These are phyloP conservation scores for Merluccius polli DNA, from an alignment of 2,797 vertebrate species.

Conservation along the genomic window DNA sequence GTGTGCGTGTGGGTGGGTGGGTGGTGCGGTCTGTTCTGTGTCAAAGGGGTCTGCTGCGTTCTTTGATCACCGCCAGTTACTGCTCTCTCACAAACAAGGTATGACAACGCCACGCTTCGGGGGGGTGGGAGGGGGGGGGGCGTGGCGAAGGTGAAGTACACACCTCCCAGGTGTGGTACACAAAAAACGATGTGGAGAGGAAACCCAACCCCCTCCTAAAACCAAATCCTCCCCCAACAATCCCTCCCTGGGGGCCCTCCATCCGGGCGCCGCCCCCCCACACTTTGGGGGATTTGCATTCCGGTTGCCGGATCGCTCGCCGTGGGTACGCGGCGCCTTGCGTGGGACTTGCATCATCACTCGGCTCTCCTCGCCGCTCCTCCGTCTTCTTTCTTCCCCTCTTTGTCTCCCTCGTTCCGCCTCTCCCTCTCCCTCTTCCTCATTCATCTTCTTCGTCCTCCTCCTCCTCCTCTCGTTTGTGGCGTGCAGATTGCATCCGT, in stretches of 20 bases:
- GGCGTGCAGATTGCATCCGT: slow-evolving; percentile 60
- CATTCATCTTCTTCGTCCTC: slow-evolving; percentile 1
- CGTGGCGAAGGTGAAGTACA: no score
- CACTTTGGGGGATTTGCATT: slow-evolving; percentile 56
- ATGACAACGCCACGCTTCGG: slow-evolving; percentile 23
- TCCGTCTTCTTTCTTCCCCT: slow-evolving; percentile 14
- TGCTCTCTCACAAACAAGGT: slow-evolving; percentile 35
- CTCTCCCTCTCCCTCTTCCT: background rate
- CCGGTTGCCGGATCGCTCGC: slow-evolving; percentile 67
- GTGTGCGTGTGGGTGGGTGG: background rate
- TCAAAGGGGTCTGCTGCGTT: slow-evolving; percentile 5
- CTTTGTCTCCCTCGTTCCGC: background rate
- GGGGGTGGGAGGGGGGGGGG: no score
- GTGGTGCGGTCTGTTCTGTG: background rate
- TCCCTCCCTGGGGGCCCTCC: background rate
- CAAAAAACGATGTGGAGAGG: background rate
- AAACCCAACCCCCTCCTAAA: slow-evolving; percentile 6
- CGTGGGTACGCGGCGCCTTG: slow-evolving; percentile 65
- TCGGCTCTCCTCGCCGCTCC: background rate
- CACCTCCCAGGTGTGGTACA: background rate
- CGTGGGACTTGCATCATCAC: slow-evolving; percentile 71
- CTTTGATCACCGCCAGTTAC: slow-evolving; percentile 40
- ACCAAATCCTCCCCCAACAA: slow-evolving; percentile 11
- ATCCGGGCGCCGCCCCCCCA: background rate
- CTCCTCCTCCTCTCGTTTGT: slow-evolving; percentile 33